Evolutionary conservation across 2,113 vertebrate species (phyloP).

Genomic region (Bubo bubo): DNA sequence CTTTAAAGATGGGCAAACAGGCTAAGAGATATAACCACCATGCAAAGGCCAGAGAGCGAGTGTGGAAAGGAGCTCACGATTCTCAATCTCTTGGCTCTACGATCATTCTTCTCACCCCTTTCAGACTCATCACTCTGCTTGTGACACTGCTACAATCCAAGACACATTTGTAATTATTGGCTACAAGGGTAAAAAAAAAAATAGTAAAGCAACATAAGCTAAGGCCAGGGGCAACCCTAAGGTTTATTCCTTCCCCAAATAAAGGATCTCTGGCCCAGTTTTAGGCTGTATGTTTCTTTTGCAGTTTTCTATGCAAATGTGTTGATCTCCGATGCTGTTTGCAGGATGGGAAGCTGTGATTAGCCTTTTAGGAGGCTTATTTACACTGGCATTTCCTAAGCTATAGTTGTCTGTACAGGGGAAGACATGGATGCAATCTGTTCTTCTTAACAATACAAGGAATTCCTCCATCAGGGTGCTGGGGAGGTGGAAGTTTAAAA

Average conservation of each 20-base stretch:
- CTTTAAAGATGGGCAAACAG: conserved; percentile 24
- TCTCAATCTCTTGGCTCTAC: background rate
- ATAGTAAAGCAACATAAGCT: background rate
- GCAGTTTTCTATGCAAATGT: background rate
- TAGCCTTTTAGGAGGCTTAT: conserved; percentile 16
- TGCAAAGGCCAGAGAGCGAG: background rate
- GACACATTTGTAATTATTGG: background rate
- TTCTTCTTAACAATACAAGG: background rate
- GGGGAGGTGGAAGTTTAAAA: conserved; percentile 23
- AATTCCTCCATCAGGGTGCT: conserved; percentile 1
- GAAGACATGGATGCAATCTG: conserved; percentile 24
- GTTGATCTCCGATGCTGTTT: background rate
- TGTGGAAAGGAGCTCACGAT: background rate
- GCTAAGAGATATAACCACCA: background rate
- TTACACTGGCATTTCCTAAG: background rate
- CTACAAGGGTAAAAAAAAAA: background rate
- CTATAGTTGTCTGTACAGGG: background rate
- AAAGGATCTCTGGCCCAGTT: background rate
- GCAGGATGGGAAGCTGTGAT: background rate
- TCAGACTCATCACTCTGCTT: background rate
- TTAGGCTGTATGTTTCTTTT: background rate
- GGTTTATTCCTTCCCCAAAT: background rate
- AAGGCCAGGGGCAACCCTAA: background rate
- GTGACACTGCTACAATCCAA: background rate
- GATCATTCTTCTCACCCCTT: background rate